Percentiles rank a stretch among this genome's conserved stretches.
Evolutionary conservation across 2,113 vertebrate species (phyloP).

Genomic region (Callocephalon fimbriatum): DNA sequence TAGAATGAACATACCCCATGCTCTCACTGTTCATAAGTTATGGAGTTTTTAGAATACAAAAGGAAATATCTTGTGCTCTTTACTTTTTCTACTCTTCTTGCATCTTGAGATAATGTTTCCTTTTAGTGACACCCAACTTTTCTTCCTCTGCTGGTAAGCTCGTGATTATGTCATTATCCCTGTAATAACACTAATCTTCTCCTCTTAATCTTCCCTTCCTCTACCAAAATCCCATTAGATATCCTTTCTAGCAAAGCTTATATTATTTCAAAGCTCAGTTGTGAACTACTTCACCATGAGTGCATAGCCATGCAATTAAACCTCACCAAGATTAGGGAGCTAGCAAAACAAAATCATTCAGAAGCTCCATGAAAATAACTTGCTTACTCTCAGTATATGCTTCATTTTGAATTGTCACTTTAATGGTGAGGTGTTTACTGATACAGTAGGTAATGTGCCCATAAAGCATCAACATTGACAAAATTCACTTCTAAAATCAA

Average conservation of each 20-base stretch:
- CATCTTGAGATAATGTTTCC: slow-evolving; percentile 6
- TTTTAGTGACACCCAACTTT: not conserved
- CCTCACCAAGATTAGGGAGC: not conserved
- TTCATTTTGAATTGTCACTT: slow-evolving; percentile 19
- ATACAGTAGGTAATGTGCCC: not conserved
- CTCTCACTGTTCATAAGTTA: not conserved
- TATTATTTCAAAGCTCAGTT: slow-evolving; percentile 19
- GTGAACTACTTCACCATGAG: not conserved
- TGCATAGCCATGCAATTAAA: slow-evolving; percentile 31
- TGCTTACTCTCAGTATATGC: not conserved
- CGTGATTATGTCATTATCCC: slow-evolving; percentile 34
- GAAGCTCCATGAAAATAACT: slow-evolving; percentile 13
- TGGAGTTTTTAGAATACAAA: not conserved
- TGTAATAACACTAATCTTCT: slow-evolving; percentile 42
- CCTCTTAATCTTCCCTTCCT: slow-evolving; percentile 1
- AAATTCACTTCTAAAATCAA: slow-evolving; percentile 8
- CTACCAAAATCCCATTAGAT: slow-evolving; percentile 40
- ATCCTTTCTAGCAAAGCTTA: not conserved
- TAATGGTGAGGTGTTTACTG: not conserved
- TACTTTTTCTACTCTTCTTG: not conserved
- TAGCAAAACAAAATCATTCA: slow-evolving; percentile 17
- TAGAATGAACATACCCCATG: not conserved
- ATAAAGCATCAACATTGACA: not conserved
- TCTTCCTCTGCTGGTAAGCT: not conserved
- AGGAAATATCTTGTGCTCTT: not conserved